Evolutionary conservation across 2,888 invertebrate species (phyloP).

Genomic region (Sphaerophoria rueppellii): DNA sequence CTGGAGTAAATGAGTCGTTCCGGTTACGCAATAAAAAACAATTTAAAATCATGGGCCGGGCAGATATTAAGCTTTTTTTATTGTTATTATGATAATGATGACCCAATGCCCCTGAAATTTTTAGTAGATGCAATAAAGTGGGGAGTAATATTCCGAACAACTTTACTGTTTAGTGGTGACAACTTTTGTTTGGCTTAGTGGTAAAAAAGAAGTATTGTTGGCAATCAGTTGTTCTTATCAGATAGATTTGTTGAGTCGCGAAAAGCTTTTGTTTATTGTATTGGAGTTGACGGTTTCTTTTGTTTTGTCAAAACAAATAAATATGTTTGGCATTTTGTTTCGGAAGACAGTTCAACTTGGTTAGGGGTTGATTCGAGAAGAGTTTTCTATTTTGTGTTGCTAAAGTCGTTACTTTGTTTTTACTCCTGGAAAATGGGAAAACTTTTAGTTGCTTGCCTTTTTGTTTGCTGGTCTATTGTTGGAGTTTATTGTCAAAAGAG

Average conservation of each 20-base stretch:
- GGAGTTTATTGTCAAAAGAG: constrained; percentile 50
- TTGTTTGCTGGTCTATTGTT: background rate
- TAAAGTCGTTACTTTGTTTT: constrained; percentile 7
- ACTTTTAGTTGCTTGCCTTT: constrained; percentile 4
- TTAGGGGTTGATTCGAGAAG: constrained; percentile 40
- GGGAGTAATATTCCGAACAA: constrained; percentile 20
- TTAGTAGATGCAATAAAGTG: constrained; percentile 34
- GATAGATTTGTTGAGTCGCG: constrained; percentile 17
- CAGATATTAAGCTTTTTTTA: constrained; percentile 29
- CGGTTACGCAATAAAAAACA: constrained; percentile 40
- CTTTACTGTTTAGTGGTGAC: constrained; percentile 16
- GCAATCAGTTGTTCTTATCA: constrained; percentile 52
- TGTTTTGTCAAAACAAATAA: constrained; percentile 53
- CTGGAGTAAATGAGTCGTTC: background rate
- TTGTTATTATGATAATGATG: constrained; percentile 35
- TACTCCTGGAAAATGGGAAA: constrained; percentile 64
- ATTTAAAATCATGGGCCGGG: constrained; percentile 10
- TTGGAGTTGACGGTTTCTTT: constrained; percentile 39
- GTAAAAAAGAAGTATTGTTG: constrained; percentile 16
- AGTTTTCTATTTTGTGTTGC: constrained; percentile 35
- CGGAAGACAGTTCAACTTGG: constrained; percentile 50
- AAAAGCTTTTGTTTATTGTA: constrained; percentile 44
- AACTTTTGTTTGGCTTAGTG: background rate
- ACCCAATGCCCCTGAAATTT: constrained; percentile 62
- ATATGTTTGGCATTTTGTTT: constrained; percentile 42